phyloP scores from a whole-genome alignment of 2,113 vertebrate species.

The Rhipidura dahli region DNA sequence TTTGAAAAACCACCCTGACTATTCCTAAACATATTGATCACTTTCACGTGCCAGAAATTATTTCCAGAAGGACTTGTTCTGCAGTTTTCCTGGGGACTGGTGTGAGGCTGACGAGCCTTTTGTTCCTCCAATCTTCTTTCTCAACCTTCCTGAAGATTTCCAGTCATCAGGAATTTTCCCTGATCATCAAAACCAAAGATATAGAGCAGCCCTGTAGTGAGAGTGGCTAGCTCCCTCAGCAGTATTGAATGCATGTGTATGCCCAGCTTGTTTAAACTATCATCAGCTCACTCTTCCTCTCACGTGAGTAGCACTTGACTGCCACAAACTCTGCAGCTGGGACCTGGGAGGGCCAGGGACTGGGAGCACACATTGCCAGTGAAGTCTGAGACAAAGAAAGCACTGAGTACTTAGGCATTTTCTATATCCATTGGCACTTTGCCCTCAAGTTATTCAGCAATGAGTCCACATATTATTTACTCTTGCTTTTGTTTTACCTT shows the following conservation, averaged over 20 bases:
- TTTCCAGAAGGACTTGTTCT: not conserved
- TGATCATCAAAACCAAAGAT: not conserved
- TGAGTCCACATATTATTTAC: not conserved
- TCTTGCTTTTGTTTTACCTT: not conserved
- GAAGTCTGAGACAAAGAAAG: not conserved
- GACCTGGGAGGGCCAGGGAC: not conserved
- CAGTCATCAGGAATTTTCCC: not conserved
- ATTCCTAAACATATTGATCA: not conserved
- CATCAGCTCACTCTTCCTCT: not conserved
- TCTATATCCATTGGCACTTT: not conserved
- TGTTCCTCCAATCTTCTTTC: not conserved
- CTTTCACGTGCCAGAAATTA: not conserved
- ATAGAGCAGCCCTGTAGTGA: not conserved
- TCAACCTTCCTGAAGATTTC: not conserved
- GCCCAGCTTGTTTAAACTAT: not conserved
- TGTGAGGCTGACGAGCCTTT: not conserved
- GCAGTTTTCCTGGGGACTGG: not conserved
- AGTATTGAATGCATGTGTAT: not conserved
- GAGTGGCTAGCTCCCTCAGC: not conserved
- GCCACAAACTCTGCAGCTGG: not conserved
- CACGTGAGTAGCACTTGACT: not conserved
- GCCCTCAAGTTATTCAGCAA: not conserved
- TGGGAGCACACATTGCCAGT: not conserved
- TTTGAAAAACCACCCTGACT: not conserved
- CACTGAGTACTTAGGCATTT: not conserved